Conservation (phyloP, 2,113 vertebrate species). For the Cathartes aura region DNA sequence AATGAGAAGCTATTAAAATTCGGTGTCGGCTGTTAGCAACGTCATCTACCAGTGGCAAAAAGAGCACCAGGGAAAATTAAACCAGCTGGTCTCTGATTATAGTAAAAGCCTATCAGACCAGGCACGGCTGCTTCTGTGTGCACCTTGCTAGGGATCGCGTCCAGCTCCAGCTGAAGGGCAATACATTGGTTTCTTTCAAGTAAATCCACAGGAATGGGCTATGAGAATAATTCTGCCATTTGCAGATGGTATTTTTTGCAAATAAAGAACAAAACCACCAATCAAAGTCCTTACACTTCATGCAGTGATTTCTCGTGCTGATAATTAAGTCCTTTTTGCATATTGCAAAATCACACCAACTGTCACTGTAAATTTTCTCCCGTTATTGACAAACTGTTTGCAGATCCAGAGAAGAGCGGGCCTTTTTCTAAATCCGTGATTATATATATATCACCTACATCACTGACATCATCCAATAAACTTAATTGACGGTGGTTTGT, state of each 20-base stretch:
- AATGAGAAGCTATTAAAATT: background rate
- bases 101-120: background rate
- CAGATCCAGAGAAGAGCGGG: slow-evolving; percentile 35
- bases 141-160: background rate
- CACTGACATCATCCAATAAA: slow-evolving; percentile 83
- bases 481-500: slow-evolving; percentile 82
- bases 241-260: background rate
- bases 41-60: background rate
- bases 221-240: background rate
- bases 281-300: background rate
- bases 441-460: slow-evolving; percentile 62
- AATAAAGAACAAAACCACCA: background rate
- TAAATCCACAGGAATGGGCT: background rate
- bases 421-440: slow-evolving; percentile 59
- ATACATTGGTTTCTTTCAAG: background rate
- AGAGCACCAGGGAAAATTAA: background rate
- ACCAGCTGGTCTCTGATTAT: background rate
- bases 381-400: slow-evolving; percentile 73
- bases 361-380: slow-evolving; percentile 73
- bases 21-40: background rate
- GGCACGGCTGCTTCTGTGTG: background rate
- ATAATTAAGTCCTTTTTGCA: slow-evolving; percentile 71
- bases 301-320: slow-evolving; percentile 13
- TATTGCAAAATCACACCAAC: slow-evolving; percentile 55
- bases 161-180: background rate